Evolutionary conservation across 2,888 invertebrate genomes (phyloP), one percentile per base, ranked within the genome.

Genomic region (Cryptocheilus praepositus): DNA sequence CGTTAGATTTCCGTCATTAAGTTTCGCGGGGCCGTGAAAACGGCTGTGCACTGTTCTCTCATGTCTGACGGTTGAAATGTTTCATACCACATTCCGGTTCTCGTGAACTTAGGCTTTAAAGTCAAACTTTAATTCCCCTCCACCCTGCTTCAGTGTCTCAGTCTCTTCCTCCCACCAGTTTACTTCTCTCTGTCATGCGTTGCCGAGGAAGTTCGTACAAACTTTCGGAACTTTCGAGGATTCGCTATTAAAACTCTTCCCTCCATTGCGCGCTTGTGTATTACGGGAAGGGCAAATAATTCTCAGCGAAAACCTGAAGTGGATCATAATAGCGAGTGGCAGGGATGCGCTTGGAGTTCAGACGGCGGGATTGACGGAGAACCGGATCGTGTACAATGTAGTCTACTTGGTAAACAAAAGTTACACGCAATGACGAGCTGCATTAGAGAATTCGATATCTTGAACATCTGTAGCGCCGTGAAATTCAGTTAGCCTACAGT

Each of bases 161-260:
- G 3, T 49, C 49, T 3, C 18, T 49, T n/a, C 5, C 49, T 49
- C 49, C 49, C 49, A 19, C 19, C 13, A 19, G 55, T 62, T 55
- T n/a, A 2, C n/a, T 16, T 13, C 18, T 18, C 49, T 49, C 49
- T 16, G 49, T 16, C 49, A 49, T 18, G n/a, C 49, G 49, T 18
- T 16, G 1, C 49, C 49, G 49, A 3, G 49, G 49, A 18, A 16
- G 49, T 49, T 49, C 49, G 49, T 11, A 16, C 19, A 44, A 52
- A 66, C 36, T 55, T 54, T 13, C 25, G n/a, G 43, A 65, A 65
- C 54, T 65, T 49, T 62, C 36, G 43, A 65, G 54, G 16, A 49
- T 18, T 61, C 55, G 56, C 19, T 19, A 43, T 65, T 62, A 65
- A 66, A 66, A 62, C 62, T 66, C 62, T 25, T 11, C 56, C 36